Conservation (phyloP, 2,888 invertebrate species). For the Stratiomys singularior region DNA sequence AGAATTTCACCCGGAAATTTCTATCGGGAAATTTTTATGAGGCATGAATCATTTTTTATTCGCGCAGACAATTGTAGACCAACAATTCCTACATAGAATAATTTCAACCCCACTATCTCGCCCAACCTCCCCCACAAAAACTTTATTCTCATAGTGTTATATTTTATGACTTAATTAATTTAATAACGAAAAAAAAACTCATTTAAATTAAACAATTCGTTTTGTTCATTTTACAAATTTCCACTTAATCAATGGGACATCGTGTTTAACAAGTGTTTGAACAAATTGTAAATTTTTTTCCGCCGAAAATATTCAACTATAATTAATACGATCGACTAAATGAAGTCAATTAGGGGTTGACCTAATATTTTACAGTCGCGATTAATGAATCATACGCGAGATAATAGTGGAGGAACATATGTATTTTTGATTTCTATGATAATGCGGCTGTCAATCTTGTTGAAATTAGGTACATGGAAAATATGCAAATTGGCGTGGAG, state of each 20-base stretch:
- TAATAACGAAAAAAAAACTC: no score
- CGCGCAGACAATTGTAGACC: no score
- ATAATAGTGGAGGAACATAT: no score
- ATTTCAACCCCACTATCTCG: no score
- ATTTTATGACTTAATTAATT: no score
- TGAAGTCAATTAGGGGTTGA: background rate
- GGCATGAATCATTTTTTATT: no score
- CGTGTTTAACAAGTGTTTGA: conserved; percentile 12
- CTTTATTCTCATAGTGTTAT: no score
- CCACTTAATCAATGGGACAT: background rate
- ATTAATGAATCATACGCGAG: background rate
- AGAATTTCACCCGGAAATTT: no score
- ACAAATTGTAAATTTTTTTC: background rate
- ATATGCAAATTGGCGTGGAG: background rate
- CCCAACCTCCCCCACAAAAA: no score
- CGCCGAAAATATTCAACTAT: background rate
- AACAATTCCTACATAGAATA: no score
- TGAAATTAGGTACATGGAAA: background rate
- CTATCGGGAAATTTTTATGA: no score
- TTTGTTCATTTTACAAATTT: background rate
- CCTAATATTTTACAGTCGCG: background rate
- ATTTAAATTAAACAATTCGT: background rate
- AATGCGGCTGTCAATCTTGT: background rate
- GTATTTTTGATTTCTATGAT: background rate
- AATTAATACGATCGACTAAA: conserved; percentile 27